Conservation (phyloP, 2,888 invertebrate species). For the Polyommatus icarus region DNA sequence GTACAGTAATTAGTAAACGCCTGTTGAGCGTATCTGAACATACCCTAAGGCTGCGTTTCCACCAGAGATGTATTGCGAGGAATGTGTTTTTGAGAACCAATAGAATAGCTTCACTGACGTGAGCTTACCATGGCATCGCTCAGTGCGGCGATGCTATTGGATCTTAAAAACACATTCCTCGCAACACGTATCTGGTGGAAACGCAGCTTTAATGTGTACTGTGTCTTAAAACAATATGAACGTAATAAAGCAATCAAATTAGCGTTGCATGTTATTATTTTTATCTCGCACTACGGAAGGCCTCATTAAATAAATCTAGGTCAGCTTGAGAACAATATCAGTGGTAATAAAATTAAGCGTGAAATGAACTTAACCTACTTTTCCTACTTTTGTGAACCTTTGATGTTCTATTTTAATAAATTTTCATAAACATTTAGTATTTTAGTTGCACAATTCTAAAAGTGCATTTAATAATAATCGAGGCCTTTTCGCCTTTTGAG, state of each 20-base stretch:
- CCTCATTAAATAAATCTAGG: slow-evolving; percentile 38
- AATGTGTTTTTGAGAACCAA: no score
- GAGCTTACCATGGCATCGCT: no score
- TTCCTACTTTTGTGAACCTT: slow-evolving; percentile 30
- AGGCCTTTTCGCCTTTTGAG: no score
- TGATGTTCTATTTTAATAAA: background rate
- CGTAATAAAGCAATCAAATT: background rate
- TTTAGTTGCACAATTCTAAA: no score
- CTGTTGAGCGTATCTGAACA: no score
- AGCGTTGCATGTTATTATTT: slow-evolving; percentile 23
- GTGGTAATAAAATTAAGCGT: slow-evolving; percentile 27
- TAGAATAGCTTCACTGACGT: no score
- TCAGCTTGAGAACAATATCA: slow-evolving; percentile 33
- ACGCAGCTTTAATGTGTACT: background rate
- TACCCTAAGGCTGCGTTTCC: no score
- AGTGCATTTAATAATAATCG: no score
- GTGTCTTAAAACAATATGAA: background rate
- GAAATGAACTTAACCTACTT: slow-evolving; percentile 31
- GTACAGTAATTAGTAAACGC: background rate
- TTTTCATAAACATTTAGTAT: background rate
- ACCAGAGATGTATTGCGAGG: no score
- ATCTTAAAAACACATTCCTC: no score
- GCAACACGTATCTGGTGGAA: no score
- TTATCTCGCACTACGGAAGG: slow-evolving; percentile 23
- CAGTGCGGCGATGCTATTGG: no score